These are phyloP conservation scores for Dermatemys mawii DNA, from an alignment of 2,113 vertebrate genomes.

Conservation along the genomic window DNA sequence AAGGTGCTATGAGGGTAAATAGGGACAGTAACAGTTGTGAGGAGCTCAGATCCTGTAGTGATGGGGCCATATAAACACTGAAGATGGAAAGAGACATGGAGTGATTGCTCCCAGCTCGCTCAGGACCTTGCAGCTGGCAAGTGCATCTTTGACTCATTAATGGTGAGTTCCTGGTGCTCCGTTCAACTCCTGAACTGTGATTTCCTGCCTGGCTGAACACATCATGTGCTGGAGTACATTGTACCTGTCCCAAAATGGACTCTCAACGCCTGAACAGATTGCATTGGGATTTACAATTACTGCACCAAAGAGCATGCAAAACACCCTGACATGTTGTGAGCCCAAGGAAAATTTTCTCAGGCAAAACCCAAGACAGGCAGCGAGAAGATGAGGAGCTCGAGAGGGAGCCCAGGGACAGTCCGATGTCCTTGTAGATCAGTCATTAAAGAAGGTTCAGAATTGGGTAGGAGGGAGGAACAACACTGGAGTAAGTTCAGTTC, in stretches of 20 bases:
- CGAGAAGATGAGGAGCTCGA: not conserved
- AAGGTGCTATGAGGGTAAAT: too few relatives aligned
- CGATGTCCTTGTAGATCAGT: too few relatives aligned
- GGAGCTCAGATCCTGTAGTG: too few relatives aligned
- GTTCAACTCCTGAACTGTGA: not conserved
- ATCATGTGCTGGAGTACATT: not conserved
- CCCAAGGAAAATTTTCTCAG: constrained; percentile 17
- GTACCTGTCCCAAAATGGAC: not conserved
- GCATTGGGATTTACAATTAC: not conserved
- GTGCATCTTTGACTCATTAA: rapidly evolving
- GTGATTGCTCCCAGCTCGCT: not conserved
- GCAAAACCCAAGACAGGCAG: not conserved
- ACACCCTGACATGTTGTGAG: not conserved
- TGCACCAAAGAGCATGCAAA: not conserved
- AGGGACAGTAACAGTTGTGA: too few relatives aligned
- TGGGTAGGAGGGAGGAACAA: too few relatives aligned
- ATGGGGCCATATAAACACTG: too few relatives aligned
- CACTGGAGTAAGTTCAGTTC: not conserved
- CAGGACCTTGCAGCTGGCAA: not conserved
- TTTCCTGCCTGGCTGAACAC: not conserved
- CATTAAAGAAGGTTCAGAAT: too few relatives aligned
- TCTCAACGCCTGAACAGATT: not conserved
- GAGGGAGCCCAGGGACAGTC: not conserved
- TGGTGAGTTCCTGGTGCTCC: not conserved
- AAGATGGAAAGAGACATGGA: too few relatives aligned